Evolutionary conservation across 2,888 invertebrate genomes (phyloP), one percentile per base, ranked within the genome.

Genomic region (Andrena minutula): DNA sequence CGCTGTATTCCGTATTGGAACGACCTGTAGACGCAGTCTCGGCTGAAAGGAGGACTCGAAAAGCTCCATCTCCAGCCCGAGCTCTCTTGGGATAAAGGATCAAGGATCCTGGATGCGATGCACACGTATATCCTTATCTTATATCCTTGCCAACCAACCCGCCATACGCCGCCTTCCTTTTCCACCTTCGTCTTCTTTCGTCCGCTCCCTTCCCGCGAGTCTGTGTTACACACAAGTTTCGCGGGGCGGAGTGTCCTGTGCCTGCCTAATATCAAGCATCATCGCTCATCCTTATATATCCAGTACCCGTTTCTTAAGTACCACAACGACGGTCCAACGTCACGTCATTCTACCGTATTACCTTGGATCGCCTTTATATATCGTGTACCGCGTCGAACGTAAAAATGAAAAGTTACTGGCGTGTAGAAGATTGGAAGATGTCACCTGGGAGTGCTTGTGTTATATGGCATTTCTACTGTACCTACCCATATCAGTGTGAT

Each of bases 261-360:
- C 86, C 86, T 81, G 90, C 91, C 92, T 92, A 92, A 92, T 92
- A 92, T 92, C 91, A 89, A 88, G 85, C 91, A 91, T 91, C 92
- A 91, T 92, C 91, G 90, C 89, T 91, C 91, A 92, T 92, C 89
- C 86, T 88, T 87, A 83, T 79, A 84, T 75, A 79, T 80, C 76
- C 60, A 75, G 69, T 73, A 81, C 68, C 82, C 79, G 77, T 83
- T 86, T 69, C 86, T 83, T 82, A 82, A 88, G 81, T 61, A 82
- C 72, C 79, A 56, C 51, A 65, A 65, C 49, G 78, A 66, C 70
- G 78, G 63, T 66, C 74, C 82, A 47, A 80, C 78, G 68, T 82
- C 56, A 23, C 78, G 75, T 63, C 81, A 49, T 82, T 77, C 76
- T 66, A 58, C 56, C 51, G 53, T 78, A 72, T 75, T 83, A 78